Conservation (phyloP, 35 echinoderm and acorn worm genomes). For the Strongylocentrotus purpuratus region DNA sequence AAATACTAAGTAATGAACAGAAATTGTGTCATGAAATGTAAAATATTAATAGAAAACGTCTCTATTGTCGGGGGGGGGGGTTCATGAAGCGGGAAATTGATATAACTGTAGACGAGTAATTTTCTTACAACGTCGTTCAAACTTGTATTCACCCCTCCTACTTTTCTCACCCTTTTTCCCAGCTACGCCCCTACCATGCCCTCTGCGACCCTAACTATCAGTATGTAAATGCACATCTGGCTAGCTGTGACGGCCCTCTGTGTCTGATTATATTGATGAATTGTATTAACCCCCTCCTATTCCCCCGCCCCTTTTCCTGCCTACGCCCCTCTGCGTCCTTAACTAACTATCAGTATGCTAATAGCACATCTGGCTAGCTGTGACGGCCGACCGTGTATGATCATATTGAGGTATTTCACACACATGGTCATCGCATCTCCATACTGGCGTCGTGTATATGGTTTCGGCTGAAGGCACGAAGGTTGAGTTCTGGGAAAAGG, state of each 20-base stretch:
- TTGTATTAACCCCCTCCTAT: neutral
- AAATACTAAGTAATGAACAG: too few species aligned
- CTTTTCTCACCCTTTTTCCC: neutral
- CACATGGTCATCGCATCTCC: neutral
- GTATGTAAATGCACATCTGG: neutral
- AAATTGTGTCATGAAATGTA: too few species aligned
- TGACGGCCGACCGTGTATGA: neutral
- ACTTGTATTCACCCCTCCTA: too few species aligned
- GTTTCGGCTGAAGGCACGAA: neutral
- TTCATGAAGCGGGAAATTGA: too few species aligned
- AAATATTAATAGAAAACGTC: too few species aligned
- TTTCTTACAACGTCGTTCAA: too few species aligned
- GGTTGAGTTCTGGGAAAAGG: too few species aligned
- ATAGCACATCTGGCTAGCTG: neutral
- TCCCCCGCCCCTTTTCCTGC: neutral
- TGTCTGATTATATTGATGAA: too few species aligned
- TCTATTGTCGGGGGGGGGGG: too few species aligned
- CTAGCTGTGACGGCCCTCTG: neutral
- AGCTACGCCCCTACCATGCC: neutral
- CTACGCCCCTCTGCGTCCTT: neutral
- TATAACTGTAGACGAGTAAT: too few species aligned
- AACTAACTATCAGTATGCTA: neutral
- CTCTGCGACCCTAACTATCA: neutral
- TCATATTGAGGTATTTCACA: neutral
- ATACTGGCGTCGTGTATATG: neutral